phyloP scores from a whole-genome alignment of 2,113 vertebrate genomes.

The Stictonetta naevosa region DNA sequence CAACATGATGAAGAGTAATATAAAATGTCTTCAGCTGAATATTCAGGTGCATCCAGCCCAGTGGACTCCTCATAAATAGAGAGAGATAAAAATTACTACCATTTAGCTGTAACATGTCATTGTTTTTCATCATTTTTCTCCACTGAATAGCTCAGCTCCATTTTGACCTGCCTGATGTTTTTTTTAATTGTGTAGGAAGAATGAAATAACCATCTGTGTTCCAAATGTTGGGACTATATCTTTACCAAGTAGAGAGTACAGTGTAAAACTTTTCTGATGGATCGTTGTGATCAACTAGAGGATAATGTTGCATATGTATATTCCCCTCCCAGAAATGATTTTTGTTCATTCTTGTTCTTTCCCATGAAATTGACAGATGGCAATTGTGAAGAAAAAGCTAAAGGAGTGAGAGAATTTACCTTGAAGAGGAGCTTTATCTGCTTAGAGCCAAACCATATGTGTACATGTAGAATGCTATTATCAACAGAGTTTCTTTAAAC shows the following conservation, averaged over 20 bases:
- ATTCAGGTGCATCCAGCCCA: not conserved
- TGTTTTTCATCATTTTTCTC: not conserved
- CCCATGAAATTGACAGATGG: not conserved
- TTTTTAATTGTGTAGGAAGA: not conserved
- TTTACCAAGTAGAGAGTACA: not conserved
- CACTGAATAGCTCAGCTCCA: not conserved
- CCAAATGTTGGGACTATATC: not conserved
- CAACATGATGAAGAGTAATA: not conserved
- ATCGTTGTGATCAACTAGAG: not conserved
- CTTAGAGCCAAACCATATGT: not conserved
- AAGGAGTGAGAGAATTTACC: not conserved
- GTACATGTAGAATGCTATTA: too few species aligned
- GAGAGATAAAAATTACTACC: not conserved
- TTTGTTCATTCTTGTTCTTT: not conserved
- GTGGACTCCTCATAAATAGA: not conserved
- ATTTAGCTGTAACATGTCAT: not conserved
- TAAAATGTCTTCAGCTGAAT: not conserved
- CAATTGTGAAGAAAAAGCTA: not conserved
- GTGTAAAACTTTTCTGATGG: not conserved
- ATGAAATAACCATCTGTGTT: not conserved
- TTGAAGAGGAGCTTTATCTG: not conserved
- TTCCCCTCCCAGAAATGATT: not conserved
- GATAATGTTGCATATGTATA: not conserved
- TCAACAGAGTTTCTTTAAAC: not conserved
- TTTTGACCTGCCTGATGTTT: not conserved